Conservation (phyloP, 2,113 vertebrate species). For the Ophthalmolycus amberensis region DNA sequence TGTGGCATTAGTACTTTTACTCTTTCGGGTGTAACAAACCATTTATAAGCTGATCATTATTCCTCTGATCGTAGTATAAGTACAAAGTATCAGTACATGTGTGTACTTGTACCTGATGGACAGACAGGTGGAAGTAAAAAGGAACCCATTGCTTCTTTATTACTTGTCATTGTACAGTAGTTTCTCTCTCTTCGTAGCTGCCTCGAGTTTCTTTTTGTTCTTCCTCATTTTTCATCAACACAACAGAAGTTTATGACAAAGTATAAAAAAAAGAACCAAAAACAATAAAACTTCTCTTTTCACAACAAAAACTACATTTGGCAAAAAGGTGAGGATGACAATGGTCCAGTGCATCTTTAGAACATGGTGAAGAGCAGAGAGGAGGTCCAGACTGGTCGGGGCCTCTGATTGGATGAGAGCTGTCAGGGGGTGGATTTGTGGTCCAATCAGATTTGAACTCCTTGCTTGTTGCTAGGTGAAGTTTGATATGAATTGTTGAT, state of each 20-base stretch:
- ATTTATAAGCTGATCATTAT: too few relatives aligned
- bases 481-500: conserved; percentile 27
- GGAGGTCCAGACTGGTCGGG: conserved; percentile 31
- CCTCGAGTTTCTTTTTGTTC: conserved; percentile 81
- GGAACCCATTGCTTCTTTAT: conserved; percentile 84
- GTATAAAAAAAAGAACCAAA: conserved; percentile 70
- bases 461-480: conserved; percentile 36
- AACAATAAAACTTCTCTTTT: conserved; percentile 72
- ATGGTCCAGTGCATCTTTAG: conserved; percentile 75
- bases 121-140: conserved; percentile 69
- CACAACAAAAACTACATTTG: conserved; percentile 80
- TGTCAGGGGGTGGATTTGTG: conserved; percentile 29
- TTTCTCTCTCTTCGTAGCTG: conserved; percentile 86
- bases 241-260: conserved; percentile 77
- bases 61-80: too few relatives aligned
- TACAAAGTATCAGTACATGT: too few relatives aligned
- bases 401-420: conserved; percentile 69
- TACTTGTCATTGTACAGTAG: conserved; percentile 82
- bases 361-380: conserved; percentile 23
- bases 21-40: too few relatives aligned
- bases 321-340: conserved; percentile 59
- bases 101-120: background rate
- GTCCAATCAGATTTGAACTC: conserved; percentile 63
- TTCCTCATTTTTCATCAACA: conserved; percentile 77
- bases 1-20: too few relatives aligned